Conservation (phyloP, 2,888 invertebrate species). For the Aphelenchoides bicaudatus region DNA sequence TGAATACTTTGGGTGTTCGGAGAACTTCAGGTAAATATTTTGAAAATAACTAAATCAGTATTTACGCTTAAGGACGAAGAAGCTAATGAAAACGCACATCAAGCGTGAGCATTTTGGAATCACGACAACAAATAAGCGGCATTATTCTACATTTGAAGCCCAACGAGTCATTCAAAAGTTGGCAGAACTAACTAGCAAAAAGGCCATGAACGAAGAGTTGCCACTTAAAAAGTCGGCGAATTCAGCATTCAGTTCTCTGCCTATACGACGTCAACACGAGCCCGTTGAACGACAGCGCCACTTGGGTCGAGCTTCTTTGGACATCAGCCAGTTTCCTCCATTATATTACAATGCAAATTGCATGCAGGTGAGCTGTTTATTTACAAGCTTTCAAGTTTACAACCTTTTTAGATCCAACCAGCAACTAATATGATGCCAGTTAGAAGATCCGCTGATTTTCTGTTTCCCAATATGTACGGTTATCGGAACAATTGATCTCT, state of each 20-base stretch:
- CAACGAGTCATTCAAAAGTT: conserved; percentile 6
- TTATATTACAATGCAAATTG: background rate
- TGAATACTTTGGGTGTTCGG: conserved; percentile 19
- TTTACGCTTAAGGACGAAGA: conserved; percentile 18
- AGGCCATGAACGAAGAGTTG: conserved; percentile 15
- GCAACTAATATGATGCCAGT: background rate
- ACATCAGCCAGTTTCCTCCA: background rate
- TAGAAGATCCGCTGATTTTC: background rate
- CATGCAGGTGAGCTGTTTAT: background rate
- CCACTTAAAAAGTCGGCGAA: conserved; percentile 12
- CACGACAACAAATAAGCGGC: background rate
- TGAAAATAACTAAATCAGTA: background rate
- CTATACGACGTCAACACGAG: background rate
- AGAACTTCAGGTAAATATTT: conserved; percentile 28
- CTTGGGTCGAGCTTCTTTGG: conserved; percentile 9
- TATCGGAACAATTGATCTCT: background rate
- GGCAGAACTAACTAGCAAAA: conserved; percentile 15
- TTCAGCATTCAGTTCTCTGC: conserved; percentile 12
- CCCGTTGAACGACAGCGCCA: background rate
- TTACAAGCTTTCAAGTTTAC: background rate
- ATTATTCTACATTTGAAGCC: conserved; percentile 10
- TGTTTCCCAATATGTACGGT: background rate
- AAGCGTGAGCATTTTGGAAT: conserved; percentile 13
- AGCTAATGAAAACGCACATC: conserved; percentile 23
- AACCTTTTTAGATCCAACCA: background rate